These are phyloP conservation scores for Poecilia wingei DNA, from an alignment of 2,797 vertebrate species.

Conservation along the genomic window DNA sequence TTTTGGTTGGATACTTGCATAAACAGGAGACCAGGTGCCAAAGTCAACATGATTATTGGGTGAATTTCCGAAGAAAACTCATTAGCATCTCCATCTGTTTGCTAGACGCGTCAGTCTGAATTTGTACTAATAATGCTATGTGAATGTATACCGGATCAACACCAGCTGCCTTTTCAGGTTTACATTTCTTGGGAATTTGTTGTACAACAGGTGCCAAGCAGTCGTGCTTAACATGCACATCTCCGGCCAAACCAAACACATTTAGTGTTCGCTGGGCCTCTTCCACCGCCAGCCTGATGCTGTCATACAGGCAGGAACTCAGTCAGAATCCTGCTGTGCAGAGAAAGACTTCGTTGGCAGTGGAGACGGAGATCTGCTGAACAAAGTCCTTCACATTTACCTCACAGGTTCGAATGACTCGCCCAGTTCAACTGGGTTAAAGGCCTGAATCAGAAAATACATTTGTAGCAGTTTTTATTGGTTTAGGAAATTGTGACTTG, in stretches of 20 bases:
- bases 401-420: neutral
- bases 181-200: conserved; percentile 6
- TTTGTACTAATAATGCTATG: neutral
- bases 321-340: neutral
- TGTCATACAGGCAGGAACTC: neutral
- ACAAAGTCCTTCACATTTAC: neutral
- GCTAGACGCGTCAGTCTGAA: conserved; percentile 4
- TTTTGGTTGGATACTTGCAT: neutral
- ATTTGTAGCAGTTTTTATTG: neutral
- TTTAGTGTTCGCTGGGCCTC: neutral
- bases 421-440: neutral
- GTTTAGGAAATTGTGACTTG: neutral
- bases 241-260: conserved; percentile 20
- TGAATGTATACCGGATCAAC: neutral
- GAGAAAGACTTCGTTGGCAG: conserved; percentile 1
- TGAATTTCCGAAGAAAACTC: neutral
- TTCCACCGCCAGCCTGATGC: neutral
- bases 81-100: neutral
- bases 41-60: neutral
- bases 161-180: conserved; percentile 2
- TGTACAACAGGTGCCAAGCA: conserved; percentile 3
- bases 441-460: neutral
- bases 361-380: neutral
- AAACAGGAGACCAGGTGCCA: neutral
- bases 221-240: neutral